Conservation (phyloP, 2,888 invertebrate species). For the Conus canariensis region DNA sequence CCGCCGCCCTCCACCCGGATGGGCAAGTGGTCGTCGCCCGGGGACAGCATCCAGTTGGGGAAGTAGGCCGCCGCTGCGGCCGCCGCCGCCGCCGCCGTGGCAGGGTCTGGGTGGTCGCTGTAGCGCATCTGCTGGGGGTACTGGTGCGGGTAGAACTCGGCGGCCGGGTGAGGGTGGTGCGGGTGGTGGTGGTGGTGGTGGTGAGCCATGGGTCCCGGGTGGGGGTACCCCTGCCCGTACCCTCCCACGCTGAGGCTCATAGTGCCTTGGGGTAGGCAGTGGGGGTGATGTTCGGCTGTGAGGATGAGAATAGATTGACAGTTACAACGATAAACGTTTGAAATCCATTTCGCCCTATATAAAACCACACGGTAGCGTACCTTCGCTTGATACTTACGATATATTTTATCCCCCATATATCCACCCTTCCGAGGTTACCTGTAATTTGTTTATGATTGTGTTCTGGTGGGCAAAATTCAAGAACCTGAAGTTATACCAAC, state of each 20-base stretch:
- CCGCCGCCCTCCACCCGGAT: slow-evolving; percentile 53
- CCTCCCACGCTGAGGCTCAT: slow-evolving; percentile 74
- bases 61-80: slow-evolving; percentile 61
- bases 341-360: no score
- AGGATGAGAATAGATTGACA: neutral
- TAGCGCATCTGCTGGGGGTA: slow-evolving; percentile 59
- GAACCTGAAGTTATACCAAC: no score
- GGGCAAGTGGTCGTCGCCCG: slow-evolving; percentile 57
- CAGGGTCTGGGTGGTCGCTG: slow-evolving; percentile 61
- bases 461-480: no score
- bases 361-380: no score
- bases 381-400: no score
- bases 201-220: slow-evolving; percentile 68
- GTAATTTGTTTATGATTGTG: no score
- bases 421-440: no score
- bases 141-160: slow-evolving; percentile 48
- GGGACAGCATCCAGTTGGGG: slow-evolving; percentile 69
- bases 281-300: neutral
- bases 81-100: slow-evolving; percentile 45
- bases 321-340: no score
- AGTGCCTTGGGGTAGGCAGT: neutral
- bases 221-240: slow-evolving; percentile 68
- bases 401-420: no score
- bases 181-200: slow-evolving; percentile 56
- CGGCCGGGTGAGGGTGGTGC: slow-evolving; percentile 47